Evolutionary conservation across 2,113 vertebrate genomes (phyloP).

Genomic region (Sciurus niger): DNA sequence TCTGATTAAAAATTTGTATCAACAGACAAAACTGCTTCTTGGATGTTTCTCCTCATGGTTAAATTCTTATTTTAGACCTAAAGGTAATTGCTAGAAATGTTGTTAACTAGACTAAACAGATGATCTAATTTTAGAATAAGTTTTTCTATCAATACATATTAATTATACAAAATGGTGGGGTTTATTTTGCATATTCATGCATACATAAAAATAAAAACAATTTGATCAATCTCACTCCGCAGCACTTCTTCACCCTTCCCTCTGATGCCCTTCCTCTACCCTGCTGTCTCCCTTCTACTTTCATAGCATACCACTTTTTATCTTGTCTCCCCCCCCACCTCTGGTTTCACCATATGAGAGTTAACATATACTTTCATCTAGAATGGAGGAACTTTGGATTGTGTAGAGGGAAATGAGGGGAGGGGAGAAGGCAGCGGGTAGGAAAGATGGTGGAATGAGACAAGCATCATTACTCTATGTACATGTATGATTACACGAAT

Average conservation of each 20-base stretch:
- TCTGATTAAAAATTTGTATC: conserved; percentile 66
- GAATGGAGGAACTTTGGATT: too few relatives aligned
- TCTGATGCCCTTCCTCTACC: neutral
- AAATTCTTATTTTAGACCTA: conserved; percentile 80
- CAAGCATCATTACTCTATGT: too few relatives aligned
- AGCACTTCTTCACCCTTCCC: neutral
- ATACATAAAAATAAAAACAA: neutral
- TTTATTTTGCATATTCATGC: neutral
- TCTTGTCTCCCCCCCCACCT: too few relatives aligned
- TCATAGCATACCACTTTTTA: neutral
- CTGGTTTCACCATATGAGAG: neutral
- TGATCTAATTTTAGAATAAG: conserved; percentile 79
- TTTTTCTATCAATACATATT: neutral
- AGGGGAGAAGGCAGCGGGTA: too few relatives aligned
- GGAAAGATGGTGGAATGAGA: too few relatives aligned
- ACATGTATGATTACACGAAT: too few relatives aligned
- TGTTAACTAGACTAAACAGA: conserved; percentile 71
- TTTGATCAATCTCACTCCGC: neutral
- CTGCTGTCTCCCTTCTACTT: neutral
- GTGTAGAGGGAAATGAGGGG: too few relatives aligned
- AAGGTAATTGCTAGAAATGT: conserved; percentile 76
- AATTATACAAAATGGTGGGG: neutral
- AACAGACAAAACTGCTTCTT: conserved; percentile 67
- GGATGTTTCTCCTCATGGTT: conserved; percentile 78
- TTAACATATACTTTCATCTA: neutral